These are phyloP conservation scores for Leptinotarsa haldemani DNA, from an alignment of 2,888 invertebrate species.

Conservation along the genomic window DNA sequence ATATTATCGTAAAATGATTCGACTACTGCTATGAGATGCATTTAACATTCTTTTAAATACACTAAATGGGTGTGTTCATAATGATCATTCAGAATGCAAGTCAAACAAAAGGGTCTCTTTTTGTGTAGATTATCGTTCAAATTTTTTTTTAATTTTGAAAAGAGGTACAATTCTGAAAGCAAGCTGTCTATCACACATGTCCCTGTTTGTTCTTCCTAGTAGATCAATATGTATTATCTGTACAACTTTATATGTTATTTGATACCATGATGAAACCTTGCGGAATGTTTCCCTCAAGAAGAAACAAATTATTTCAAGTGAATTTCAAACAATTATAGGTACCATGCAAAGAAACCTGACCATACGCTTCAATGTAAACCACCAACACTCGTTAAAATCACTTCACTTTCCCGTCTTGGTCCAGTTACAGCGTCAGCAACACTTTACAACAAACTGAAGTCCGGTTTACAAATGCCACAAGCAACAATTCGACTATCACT, in stretches of 20 bases:
- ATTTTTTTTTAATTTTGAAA: too few species aligned
- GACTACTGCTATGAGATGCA: too few species aligned
- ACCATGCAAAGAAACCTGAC: constrained; percentile 16
- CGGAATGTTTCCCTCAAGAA: neutral
- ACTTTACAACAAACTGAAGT: constrained; percentile 34
- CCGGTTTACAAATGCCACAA: constrained; percentile 21
- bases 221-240: neutral
- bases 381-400: constrained; percentile 29
- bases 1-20: too few species aligned
- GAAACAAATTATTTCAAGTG: neutral
- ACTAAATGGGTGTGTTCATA: too few species aligned
- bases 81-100: too few species aligned
- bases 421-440: constrained; percentile 24
- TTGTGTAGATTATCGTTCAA: too few species aligned
- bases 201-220: too few species aligned
- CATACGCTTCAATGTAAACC: constrained; percentile 30
- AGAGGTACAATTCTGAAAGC: too few species aligned
- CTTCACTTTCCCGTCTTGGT: constrained; percentile 37
- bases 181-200: too few species aligned
- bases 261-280: constrained; percentile 16
- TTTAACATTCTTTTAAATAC: too few species aligned
- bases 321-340: neutral
- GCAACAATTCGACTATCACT: constrained; percentile 38
- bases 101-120: too few species aligned
- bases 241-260: neutral